Evolutionary conservation across 1,140 invertebrate species (phyloP), one percentile per base, ranked within the genome.

Genomic region (Heliconius hewitsoni): DNA sequence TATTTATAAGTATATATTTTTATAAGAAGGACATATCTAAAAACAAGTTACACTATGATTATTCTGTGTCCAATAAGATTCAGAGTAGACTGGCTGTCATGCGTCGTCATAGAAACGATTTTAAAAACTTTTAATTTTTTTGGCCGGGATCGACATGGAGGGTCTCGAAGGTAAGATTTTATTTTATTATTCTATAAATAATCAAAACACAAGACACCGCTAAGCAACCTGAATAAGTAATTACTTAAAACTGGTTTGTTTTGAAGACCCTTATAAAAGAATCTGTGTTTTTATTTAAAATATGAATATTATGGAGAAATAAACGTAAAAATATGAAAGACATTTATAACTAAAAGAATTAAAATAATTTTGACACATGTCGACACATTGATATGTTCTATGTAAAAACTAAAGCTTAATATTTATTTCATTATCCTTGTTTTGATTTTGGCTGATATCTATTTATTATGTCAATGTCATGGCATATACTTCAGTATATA

Each of bases 31-130:
- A 66, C 23, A 30, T 66, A 66, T 66, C 27, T 66, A 66, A 66
- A 66, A 66, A 27, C 60, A 66, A 66, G 60, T 66, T 27, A 11
- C 60, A 66, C 73, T 79, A 37, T 74, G 34, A 76, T 72, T 81
- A 46, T 76, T 83, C 81, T 79, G 79, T 78, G 57, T 83, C 86
- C 87, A 89, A 90, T 90, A 82, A 81, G 87, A 87, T 83, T 85
- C 79, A 77, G 73, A 86, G 84, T 85, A 86, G 83, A 86, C 82
- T 82, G 84, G 84, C 88, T 90, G 91, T 94, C 93, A 94, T 94
- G 93, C 84, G 93, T 94, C 91, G 93, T 93, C 93, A 94, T 94
- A 94, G 93, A 94, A 94, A 94, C 93, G 91, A 84, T 90, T 93
- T 92, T 86, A 88, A 87, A 90, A 93, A 91, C 88, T 93, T 93